Percentiles rank a stretch among this genome's conserved stretches.
Conservation (phyloP, 2,113 vertebrate species). For the Dolichotis patagonum region DNA sequence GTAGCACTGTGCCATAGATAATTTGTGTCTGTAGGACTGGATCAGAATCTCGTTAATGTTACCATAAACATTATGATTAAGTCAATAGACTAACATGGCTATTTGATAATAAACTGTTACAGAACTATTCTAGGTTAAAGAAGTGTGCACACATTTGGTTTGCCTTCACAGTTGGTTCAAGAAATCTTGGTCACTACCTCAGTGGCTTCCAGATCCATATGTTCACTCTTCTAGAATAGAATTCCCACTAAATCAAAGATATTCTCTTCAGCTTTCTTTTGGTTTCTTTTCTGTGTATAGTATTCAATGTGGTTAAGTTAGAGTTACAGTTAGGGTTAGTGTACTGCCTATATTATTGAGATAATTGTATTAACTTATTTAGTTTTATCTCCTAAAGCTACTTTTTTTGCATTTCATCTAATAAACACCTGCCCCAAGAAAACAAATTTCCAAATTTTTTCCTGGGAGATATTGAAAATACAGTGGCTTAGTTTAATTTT, state of each 20-base stretch:
- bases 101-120: conserved; percentile 1
- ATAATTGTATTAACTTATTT: background rate
- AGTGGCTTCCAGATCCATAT: background rate
- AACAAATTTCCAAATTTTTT: background rate
- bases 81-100: background rate
- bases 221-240: background rate
- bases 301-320: background rate
- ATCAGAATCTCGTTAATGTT: conserved; percentile 11
- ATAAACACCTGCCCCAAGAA: background rate
- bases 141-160: background rate
- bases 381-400: background rate
- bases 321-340: background rate
- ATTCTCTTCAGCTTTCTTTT: background rate
- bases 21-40: background rate
- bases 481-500: background rate
- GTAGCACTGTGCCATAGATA: background rate
- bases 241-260: background rate
- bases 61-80: background rate
- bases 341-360: conserved; percentile 1
- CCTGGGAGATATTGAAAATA: background rate
- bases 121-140: background rate
- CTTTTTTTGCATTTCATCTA: conserved; percentile 4
- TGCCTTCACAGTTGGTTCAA: background rate
- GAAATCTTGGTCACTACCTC: background rate
- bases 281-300: background rate